These are phyloP conservation scores for Chrysemys picta DNA, from an alignment of 2,113 vertebrate species.

Conservation along the genomic window DNA sequence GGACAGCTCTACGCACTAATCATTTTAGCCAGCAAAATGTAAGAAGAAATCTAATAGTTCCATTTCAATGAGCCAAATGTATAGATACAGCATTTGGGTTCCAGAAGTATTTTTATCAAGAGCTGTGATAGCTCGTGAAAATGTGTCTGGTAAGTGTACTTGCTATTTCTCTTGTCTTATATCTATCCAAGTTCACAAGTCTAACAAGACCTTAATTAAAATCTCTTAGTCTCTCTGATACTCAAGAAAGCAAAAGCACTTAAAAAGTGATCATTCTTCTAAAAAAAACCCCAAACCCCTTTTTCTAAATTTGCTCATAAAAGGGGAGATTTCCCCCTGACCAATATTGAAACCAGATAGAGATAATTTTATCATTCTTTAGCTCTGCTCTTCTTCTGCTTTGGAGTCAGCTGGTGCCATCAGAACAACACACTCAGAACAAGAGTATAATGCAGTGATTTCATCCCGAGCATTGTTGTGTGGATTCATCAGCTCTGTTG, in stretches of 20 bases:
- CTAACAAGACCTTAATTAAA: constrained; percentile 53
- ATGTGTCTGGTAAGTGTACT: not conserved
- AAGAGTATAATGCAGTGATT: not conserved
- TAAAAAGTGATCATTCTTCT: not conserved
- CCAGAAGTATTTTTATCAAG: constrained; percentile 26
- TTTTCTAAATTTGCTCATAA: not conserved
- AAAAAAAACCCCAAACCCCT: not conserved
- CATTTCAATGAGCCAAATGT: constrained; percentile 50
- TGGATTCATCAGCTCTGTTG: rapidly evolving
- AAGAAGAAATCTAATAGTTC: constrained; percentile 29
- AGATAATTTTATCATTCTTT: too few species aligned
- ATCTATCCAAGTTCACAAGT: constrained; percentile 31
- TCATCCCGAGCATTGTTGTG: not conserved
- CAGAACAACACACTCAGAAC: not conserved
- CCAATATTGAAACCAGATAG: too few species aligned
- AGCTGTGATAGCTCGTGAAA: constrained; percentile 18
- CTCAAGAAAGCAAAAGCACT: not conserved
- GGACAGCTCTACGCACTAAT: constrained; percentile 55
- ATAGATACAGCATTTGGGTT: constrained; percentile 41
- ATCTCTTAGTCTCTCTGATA: not conserved
- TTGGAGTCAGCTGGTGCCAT: not conserved
- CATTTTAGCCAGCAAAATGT: constrained; percentile 20
- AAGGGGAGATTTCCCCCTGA: too few species aligned
- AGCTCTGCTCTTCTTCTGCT: not conserved
- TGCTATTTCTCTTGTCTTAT: constrained; percentile 16